phyloP scores from a whole-genome alignment of 2,113 vertebrate species.

The Bufo bufo region DNA sequence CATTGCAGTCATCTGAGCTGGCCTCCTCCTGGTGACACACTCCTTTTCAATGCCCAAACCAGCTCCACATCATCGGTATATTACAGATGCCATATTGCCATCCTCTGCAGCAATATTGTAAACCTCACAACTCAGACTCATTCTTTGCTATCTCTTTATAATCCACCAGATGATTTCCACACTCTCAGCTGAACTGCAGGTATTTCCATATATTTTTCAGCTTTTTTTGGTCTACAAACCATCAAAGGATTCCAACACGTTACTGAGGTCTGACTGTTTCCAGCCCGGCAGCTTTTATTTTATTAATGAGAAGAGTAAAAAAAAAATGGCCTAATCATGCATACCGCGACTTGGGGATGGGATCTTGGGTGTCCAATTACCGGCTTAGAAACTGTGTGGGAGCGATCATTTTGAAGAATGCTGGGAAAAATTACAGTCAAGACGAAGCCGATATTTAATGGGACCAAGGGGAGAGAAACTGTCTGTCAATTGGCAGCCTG shows the following conservation, averaged over 20 bases:
- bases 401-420: conserved; percentile 64
- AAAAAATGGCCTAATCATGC: background rate
- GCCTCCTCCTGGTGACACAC: too few species aligned
- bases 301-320: conserved; percentile 21
- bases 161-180: background rate
- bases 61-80: background rate
- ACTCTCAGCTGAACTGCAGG: background rate
- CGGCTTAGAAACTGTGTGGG: conserved; percentile 61
- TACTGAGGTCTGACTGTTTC: background rate
- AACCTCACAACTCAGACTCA: background rate
- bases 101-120: background rate
- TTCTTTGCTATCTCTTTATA: background rate
- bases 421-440: conserved; percentile 63
- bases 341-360: background rate
- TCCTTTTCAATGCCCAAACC: background rate
- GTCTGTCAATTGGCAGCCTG: conserved; percentile 63
- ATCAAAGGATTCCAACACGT: background rate
- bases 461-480: conserved; percentile 62
- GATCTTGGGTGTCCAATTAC: conserved; percentile 61
- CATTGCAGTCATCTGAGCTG: too few species aligned
- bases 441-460: conserved; percentile 65
- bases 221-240: background rate
- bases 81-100: background rate
- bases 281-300: conserved; percentile 1
- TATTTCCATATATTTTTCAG: background rate